Conservation (phyloP, 2,797 vertebrate genomes). For the Cynodonichthys magdalenae region DNA sequence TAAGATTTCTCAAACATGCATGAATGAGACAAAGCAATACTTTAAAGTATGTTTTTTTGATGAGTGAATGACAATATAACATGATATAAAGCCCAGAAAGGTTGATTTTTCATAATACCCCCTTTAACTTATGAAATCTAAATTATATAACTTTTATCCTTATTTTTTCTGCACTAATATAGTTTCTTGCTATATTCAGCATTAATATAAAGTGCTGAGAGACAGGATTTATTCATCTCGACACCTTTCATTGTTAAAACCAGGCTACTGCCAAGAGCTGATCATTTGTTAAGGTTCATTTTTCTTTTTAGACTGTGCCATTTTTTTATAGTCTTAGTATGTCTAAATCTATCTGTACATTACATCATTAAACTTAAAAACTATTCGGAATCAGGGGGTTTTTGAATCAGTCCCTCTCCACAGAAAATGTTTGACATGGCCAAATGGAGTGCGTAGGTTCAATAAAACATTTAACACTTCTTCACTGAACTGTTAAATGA, state of each 20-base stretch:
- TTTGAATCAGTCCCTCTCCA: conserved; percentile 7
- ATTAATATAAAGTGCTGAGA: conserved; percentile 49
- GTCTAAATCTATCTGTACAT: conserved; percentile 26
- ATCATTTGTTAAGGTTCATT: conserved; percentile 47
- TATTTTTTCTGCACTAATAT: no score
- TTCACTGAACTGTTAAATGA: conserved; percentile 30
- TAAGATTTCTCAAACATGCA: no score
- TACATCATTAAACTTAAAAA: conserved; percentile 47
- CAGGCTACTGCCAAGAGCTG: conserved; percentile 32
- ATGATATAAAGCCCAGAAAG: no score
- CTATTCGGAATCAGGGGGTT: conserved; percentile 20
- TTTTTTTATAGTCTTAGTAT: conserved; percentile 21
- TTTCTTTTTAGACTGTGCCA: conserved; percentile 33
- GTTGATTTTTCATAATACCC: no score
- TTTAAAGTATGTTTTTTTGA: no score
- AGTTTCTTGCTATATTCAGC: not conserved
- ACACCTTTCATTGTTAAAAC: conserved; percentile 37
- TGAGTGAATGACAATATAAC: no score
- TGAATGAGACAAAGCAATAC: no score
- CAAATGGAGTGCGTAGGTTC: conserved; percentile 16
- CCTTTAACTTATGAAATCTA: no score
- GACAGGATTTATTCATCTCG: conserved; percentile 35
- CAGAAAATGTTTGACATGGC: conserved; percentile 36
- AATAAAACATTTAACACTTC: conserved; percentile 48
- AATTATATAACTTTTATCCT: no score